Conservation (phyloP, 2,888 invertebrate species). For the Zonitis immaculata region DNA sequence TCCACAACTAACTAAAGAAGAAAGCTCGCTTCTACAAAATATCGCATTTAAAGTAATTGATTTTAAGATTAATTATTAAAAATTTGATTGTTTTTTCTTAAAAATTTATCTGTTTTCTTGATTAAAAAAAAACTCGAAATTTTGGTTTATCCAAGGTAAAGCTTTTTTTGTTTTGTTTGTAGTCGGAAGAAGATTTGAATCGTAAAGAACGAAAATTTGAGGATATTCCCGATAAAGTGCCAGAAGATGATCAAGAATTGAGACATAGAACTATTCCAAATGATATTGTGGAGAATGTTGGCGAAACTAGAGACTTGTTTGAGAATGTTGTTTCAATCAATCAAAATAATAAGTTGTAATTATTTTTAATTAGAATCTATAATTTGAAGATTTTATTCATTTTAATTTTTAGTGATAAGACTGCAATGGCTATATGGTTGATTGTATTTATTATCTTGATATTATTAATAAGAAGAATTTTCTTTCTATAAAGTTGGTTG, state of each 20-base stretch:
- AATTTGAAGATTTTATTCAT: slow-evolving; percentile 3
- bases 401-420: slow-evolving; percentile 48
- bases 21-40: slow-evolving; percentile 52
- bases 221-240: slow-evolving; percentile 31
- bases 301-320: slow-evolving; percentile 16
- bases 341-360: slow-evolving; percentile 44
- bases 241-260: slow-evolving; percentile 17
- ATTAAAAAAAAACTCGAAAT: neutral
- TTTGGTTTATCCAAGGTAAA: slow-evolving; percentile 31
- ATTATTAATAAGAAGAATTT: slow-evolving; percentile 50
- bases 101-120: too few species aligned
- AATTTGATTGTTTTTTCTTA: too few species aligned
- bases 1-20: slow-evolving; percentile 50
- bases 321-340: slow-evolving; percentile 34
- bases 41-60: slow-evolving; percentile 52
- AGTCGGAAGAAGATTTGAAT: slow-evolving; percentile 42
- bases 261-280: slow-evolving; percentile 21
- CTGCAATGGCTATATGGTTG: slow-evolving; percentile 51
- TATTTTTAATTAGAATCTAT: slow-evolving; percentile 3
- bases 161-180: too few species aligned
- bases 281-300: slow-evolving; percentile 13
- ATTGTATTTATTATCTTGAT: slow-evolving; percentile 49
- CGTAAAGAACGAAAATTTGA: slow-evolving; percentile 31
- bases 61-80: neutral
- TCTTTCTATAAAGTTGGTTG: slow-evolving; percentile 43